Conservation (phyloP, 1,140 invertebrate species). For the Phocides pigmalion region DNA sequence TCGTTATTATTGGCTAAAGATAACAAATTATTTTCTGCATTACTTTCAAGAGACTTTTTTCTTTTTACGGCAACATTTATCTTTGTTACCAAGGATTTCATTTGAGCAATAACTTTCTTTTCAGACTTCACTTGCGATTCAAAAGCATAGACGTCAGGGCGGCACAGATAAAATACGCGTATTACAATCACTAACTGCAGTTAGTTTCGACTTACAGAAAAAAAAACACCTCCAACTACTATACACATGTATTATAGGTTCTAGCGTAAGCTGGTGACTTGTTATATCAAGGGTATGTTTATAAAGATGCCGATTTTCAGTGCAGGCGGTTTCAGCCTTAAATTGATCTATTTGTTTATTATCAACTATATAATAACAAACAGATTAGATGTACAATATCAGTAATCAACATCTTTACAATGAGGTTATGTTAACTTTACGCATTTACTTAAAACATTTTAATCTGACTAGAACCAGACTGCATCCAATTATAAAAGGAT, state of each 20-base stretch:
- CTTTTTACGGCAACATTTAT: too few species aligned
- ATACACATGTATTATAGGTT: neutral
- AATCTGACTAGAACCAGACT: conserved; percentile 26
- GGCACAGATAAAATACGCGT: too few species aligned
- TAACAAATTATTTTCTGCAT: too few species aligned
- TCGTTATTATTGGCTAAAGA: too few species aligned
- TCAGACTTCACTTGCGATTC: too few species aligned
- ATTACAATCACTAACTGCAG: too few species aligned
- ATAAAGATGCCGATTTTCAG: conserved; percentile 6
- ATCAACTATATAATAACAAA: neutral
- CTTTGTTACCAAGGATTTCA: too few species aligned
- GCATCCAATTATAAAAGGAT: conserved; percentile 16
- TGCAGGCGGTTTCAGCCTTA: neutral
- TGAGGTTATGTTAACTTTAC: neutral
- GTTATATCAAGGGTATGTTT: conserved; percentile 1
- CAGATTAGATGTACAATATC: neutral
- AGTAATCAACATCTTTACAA: conserved; percentile 1
- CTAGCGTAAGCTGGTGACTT: conserved; percentile 5
- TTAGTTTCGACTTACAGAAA: neutral
- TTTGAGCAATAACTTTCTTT: too few species aligned
- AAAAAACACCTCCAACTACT: neutral
- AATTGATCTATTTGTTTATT: neutral
- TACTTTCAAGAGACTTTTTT: too few species aligned
- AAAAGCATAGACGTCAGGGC: too few species aligned
- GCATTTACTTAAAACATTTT: conserved; percentile 7